These are phyloP conservation scores for Cancer borealis DNA, from an alignment of 2,888 invertebrate species.

Conservation along the genomic window DNA sequence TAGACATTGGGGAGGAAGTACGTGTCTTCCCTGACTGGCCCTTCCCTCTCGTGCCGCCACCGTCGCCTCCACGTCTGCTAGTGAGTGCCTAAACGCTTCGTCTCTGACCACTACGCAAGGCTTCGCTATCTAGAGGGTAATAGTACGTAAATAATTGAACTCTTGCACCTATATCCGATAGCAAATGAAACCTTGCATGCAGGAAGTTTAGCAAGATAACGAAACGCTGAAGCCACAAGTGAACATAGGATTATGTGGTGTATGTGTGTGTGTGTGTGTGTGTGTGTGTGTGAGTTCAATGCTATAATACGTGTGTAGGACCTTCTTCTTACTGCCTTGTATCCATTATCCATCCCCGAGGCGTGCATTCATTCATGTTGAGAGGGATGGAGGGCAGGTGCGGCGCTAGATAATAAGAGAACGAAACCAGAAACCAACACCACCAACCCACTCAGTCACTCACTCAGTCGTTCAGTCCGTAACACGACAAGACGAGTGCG, in stretches of 20 bases:
- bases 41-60: slow-evolving; percentile 10
- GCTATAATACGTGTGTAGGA: not conserved
- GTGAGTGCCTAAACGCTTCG: slow-evolving; percentile 33
- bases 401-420: not conserved
- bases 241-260: not conserved
- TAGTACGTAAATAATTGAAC: not conserved
- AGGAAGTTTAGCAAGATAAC: not conserved
- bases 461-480: too few relatives aligned
- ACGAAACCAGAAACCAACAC: not conserved
- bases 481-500: not conserved
- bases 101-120: not conserved
- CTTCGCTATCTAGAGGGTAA: not conserved
- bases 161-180: not conserved
- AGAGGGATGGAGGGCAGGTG: not conserved
- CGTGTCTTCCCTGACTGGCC: not conserved
- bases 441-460: not conserved
- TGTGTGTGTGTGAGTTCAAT: not conserved
- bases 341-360: not conserved
- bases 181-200: not conserved
- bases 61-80: not conserved
- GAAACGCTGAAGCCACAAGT: not conserved
- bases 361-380: not conserved
- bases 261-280: too few relatives aligned
- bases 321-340: not conserved
- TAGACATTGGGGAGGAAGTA: slow-evolving; percentile 2